Evolutionary conservation across 1,140 invertebrate genomes (phyloP).

Genomic region (Diprion similis): DNA sequence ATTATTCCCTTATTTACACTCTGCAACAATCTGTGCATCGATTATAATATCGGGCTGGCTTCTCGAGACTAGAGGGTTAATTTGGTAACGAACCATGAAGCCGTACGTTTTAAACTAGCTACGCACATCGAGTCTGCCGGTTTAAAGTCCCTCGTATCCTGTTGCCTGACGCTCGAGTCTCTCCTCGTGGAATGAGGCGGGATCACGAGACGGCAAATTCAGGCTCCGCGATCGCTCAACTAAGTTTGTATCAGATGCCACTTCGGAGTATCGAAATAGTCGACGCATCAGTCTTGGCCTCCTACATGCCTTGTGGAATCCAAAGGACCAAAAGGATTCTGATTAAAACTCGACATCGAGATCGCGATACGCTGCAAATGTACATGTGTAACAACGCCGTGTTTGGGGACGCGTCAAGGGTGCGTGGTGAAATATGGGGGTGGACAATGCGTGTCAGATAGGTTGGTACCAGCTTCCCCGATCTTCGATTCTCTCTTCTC

Average conservation of each 20-base stretch:
- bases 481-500: not conserved
- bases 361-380: too few species aligned
- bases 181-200: constrained; percentile 18
- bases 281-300: not conserved
- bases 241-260: constrained; percentile 60
- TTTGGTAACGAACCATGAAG: constrained; percentile 60
- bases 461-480: constrained; percentile 18
- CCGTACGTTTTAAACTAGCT: constrained; percentile 54
- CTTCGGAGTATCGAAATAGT: constrained; percentile 53
- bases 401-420: constrained; percentile 20
- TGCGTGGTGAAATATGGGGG: constrained; percentile 39
- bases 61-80: constrained; percentile 43
- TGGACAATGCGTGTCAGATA: constrained; percentile 40
- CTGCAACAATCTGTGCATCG: too few species aligned
- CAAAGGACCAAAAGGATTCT: not conserved
- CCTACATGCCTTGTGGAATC: not conserved
- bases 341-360: too few species aligned
- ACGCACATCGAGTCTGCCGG: constrained; percentile 32
- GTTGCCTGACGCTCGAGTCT: constrained; percentile 49
- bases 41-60: too few species aligned
- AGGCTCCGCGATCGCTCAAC: constrained; percentile 47
- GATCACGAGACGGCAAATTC: not conserved
- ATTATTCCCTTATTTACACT: too few species aligned
- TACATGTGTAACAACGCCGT: too few species aligned
- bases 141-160: constrained; percentile 47